phyloP scores from a whole-genome alignment of 92 coral and sea anemone genomes.

The Paragorgia papillata region DNA sequence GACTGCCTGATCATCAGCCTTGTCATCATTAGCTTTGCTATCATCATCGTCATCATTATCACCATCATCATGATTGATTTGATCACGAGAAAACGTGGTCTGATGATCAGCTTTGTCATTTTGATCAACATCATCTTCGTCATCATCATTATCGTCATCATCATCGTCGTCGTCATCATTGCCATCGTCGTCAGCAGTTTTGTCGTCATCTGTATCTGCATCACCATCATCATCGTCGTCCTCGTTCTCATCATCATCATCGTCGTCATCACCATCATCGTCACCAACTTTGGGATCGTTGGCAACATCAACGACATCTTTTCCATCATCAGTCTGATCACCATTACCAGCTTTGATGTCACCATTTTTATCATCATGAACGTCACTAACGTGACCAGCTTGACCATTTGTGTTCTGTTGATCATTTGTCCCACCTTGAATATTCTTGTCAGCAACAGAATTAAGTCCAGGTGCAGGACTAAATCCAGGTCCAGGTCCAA shows the following conservation, averaged over 20 bases:
- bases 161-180: constrained; percentile 22
- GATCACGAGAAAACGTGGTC: background rate
- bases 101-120: background rate
- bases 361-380: background rate
- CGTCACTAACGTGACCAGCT: background rate
- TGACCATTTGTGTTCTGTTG: too few species aligned
- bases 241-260: background rate
- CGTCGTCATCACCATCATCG: constrained; percentile 24
- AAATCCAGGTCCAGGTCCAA: too few species aligned
- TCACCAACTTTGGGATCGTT: constrained; percentile 4
- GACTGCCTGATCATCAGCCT: background rate
- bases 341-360: background rate
- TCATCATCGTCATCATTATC: background rate
- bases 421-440: too few species aligned
- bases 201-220: background rate
- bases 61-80: background rate
- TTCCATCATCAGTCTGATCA: constrained; percentile 1
- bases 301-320: background rate
- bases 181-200: background rate
- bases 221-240: constrained; percentile 2
- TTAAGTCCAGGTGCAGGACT: too few species aligned
- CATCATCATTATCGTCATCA: constrained; percentile 16
- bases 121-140: background rate
- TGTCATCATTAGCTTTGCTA: background rate
- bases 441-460: too few species aligned